These are phyloP conservation scores for Ambastaia sidthimunki DNA, from an alignment of 2,797 vertebrate species.

Conservation along the genomic window DNA sequence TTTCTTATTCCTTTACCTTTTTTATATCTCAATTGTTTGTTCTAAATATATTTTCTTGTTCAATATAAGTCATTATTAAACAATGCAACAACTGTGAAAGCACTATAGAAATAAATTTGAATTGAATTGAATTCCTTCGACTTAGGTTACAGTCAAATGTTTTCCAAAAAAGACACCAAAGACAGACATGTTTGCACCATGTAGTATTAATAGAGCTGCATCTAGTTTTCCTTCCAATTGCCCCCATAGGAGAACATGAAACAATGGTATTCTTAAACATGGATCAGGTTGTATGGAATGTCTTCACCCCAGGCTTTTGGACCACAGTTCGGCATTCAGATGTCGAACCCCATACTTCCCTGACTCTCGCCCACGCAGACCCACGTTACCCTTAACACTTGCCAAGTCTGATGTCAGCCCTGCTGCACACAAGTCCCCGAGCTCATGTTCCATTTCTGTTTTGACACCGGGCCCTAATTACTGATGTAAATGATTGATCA, in stretches of 20 bases:
- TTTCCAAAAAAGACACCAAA: neutral
- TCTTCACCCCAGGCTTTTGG: slow-evolving; percentile 59
- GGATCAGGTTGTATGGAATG: slow-evolving; percentile 51
- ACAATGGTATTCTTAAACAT: slow-evolving; percentile 32
- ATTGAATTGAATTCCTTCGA: neutral
- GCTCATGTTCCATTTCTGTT: slow-evolving; percentile 80
- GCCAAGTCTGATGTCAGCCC: slow-evolving; percentile 78
- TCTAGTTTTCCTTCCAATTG: neutral
- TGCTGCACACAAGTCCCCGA: slow-evolving; percentile 64
- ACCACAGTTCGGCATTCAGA: slow-evolving; percentile 54
- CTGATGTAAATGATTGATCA: slow-evolving; percentile 85
- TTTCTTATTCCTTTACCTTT: too few species aligned
- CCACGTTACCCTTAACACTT: slow-evolving; percentile 64
- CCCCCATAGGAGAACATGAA: slow-evolving; percentile 27
- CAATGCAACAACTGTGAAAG: too few species aligned
- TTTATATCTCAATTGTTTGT: too few species aligned
- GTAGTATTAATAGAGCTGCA: slow-evolving; percentile 16
- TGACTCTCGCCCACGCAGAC: slow-evolving; percentile 54
- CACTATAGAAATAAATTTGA: too few species aligned
- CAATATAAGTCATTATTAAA: too few species aligned
- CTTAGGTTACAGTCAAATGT: neutral
- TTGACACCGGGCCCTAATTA: slow-evolving; percentile 84
- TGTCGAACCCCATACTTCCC: slow-evolving; percentile 35
- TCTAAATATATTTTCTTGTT: too few species aligned
- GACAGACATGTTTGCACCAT: slow-evolving; percentile 33